Conservation (phyloP, 92 coral and sea anemone genomes). For the Zoanthus solanderi region DNA sequence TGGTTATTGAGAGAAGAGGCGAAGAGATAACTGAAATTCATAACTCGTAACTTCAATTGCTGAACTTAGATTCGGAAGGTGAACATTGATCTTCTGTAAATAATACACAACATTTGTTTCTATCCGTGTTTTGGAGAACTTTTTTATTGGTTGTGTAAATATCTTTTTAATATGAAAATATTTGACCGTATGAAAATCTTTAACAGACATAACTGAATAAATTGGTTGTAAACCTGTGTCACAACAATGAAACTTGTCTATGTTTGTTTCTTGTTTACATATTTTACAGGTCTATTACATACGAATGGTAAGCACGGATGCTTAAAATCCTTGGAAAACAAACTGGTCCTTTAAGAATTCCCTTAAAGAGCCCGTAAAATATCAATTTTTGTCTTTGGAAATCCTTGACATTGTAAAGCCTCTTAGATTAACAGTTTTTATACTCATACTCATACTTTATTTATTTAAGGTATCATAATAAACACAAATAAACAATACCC, state of each 20-base stretch:
- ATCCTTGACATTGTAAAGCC: no score
- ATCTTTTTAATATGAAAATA: conserved; percentile 3
- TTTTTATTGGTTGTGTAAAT: conserved; percentile 10
- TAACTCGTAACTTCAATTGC: no score
- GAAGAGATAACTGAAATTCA: not conserved
- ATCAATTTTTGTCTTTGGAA: no score
- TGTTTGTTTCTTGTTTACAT: not conserved
- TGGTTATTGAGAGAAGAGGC: not conserved
- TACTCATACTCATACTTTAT: no score
- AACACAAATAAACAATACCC: no score
- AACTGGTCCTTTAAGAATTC: no score
- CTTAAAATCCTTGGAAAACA: no score
- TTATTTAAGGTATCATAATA: no score
- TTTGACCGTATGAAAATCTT: conserved; percentile 5
- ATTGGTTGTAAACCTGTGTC: not conserved
- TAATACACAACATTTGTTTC: conserved; percentile 1
- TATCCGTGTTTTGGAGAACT: conserved; percentile 9
- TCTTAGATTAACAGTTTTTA: no score
- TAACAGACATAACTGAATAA: conserved; percentile 4
- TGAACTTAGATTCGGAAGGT: not conserved
- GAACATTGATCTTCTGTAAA: not conserved
- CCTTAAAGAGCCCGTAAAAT: no score
- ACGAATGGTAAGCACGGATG: no score
- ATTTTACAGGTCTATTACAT: no score
- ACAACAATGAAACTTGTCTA: not conserved